Evolutionary conservation across 2,888 invertebrate genomes (phyloP).

Genomic region (Monoplex corrugatus): DNA sequence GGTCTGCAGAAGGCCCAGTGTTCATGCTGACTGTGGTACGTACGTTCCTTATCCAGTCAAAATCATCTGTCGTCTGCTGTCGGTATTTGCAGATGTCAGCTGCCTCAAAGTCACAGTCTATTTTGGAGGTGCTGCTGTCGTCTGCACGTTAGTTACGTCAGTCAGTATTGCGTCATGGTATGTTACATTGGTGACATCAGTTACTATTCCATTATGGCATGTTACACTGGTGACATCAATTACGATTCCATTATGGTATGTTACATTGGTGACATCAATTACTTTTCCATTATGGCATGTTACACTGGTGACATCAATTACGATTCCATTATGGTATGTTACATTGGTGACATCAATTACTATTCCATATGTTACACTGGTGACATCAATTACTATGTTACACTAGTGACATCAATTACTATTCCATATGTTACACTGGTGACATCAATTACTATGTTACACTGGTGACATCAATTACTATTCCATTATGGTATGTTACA

Average conservation of each 20-base stretch:
- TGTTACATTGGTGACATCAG: neutral
- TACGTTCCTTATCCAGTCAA: constrained; percentile 71
- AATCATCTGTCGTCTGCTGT: constrained; percentile 68
- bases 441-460: no score
- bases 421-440: no score
- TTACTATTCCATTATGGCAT: neutral
- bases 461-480: no score
- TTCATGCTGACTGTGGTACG: constrained; percentile 59
- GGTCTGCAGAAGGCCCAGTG: constrained; percentile 81
- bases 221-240: no score
- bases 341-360: no score
- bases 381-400: no score
- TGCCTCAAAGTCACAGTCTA: constrained; percentile 80
- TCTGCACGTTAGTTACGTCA: constrained; percentile 20
- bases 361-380: no score
- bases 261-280: neutral
- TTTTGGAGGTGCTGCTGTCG: constrained; percentile 55
- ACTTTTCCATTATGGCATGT: no score
- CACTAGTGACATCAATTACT: no score
- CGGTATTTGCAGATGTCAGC: constrained; percentile 69
- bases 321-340: no score
- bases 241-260: neutral
- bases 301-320: no score
- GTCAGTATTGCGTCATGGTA: neutral
- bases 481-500: no score